These are phyloP conservation scores for Aphaenogaster floridana DNA, from an alignment of 1,140 invertebrate genomes.

Conservation along the genomic window DNA sequence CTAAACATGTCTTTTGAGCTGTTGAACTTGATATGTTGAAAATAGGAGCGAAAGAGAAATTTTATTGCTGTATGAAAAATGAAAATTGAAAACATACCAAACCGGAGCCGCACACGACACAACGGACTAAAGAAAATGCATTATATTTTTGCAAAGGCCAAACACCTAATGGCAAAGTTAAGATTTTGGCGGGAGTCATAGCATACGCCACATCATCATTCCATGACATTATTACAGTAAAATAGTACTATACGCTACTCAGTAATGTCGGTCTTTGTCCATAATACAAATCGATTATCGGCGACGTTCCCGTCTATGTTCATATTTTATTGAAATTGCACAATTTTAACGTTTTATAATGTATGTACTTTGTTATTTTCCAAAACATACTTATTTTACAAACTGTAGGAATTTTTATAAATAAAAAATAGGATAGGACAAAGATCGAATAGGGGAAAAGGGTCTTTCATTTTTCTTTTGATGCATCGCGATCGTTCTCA, in stretches of 20 bases:
- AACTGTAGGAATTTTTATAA: neutral
- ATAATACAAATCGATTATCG: neutral
- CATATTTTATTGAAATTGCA: slow-evolving; percentile 14
- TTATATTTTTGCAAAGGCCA: slow-evolving; percentile 62
- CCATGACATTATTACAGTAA: slow-evolving; percentile 5
- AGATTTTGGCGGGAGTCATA: slow-evolving; percentile 27
- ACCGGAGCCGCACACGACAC: neutral
- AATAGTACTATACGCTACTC: neutral
- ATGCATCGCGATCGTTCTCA: neutral
- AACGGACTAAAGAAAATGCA: neutral
- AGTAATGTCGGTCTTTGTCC: neutral
- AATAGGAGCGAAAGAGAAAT: neutral
- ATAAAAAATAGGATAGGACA: neutral
- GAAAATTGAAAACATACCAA: slow-evolving; percentile 2
- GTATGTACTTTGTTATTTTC: neutral
- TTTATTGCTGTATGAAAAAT: neutral
- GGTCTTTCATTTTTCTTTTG: neutral
- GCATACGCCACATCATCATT: slow-evolving; percentile 32
- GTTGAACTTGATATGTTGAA: neutral
- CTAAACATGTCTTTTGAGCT: neutral
- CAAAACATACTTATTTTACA: neutral
- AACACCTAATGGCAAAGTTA: slow-evolving; percentile 48
- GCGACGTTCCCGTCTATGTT: neutral
- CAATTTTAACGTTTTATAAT: slow-evolving; percentile 1
- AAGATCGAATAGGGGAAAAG: neutral